Base-by-base conservation (phyloP, 2,797 vertebrate species). In the Rhinella marina region DNA sequence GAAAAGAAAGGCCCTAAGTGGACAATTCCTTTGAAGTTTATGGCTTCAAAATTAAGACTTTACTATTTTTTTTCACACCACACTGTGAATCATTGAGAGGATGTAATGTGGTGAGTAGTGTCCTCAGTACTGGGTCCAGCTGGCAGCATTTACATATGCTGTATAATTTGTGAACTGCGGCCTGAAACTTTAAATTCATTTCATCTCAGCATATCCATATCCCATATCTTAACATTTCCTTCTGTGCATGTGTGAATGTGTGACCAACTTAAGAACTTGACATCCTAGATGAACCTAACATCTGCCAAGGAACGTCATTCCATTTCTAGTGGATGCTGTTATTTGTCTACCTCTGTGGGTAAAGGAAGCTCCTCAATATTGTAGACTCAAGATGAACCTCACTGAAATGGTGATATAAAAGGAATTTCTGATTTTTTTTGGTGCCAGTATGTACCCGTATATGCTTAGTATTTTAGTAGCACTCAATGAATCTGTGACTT, bases 91-190 rank as follows among this genome's bases (percentile, higher is more conserved):
- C 17, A 66, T 54, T 14, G 11, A 82, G 72, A 68, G 84, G 48
- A 86, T 89, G 70, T 70, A 68, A 19, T 59, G 79, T 50, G 84
- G 79, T 82, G 72, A 82, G 72, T 70, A 78, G 16, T 70, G 88
- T 81, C 72, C 78, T 82, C 27, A 66, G 84, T 86, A 77, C 17
- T 73, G 21, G 48, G 66, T 89, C 88, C 88, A 89, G 88, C 88
- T 86, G 88, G 88, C 79, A 82, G 11, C 27, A 41, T 76, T 32
- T 68, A 72, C 23, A n/a, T 61, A 81, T 14, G 13, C 59, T 89
- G 72, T 86, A 70, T 86, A 86, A 86, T 82, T 89, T 86, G 84
- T 86, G 84, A 86, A 86, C 88, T 89, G 84, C 84, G 82, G 84
- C 50, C 79, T 83, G 84, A 89, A 89, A 86, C 72, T 73, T 86